Base-by-base conservation (phyloP, 1,140 invertebrate species). In the Caenorhabditis remanei region DNA sequence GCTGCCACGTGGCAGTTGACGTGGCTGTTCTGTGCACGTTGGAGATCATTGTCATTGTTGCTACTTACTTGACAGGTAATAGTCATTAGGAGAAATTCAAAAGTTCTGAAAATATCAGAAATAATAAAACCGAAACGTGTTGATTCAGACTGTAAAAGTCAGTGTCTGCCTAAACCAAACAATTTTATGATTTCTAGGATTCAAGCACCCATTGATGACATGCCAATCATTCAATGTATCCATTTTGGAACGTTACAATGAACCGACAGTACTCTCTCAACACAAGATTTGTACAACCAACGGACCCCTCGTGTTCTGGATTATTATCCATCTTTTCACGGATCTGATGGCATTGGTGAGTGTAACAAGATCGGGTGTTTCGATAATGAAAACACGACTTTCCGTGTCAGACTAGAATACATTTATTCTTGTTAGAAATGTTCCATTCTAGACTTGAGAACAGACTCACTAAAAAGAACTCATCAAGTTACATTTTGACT, bases 181-280 rank as follows among this genome's bases (percentile, higher is more conserved):
- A 71, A 46, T 14, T 21, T 58, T 11, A 71, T n/a, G n/a, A 32
- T 2, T 16, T 79, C 4, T 1, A 79, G 71, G 71, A 3, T 79
- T 79, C 71, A 79, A 79, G 24, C 71, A 79, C n/a, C 71, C 71
- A 13, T 32, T 79, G 46, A 79, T 79, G 71, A 79, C 71, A 32
- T 79, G 71, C n/a, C 71, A 79, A 24, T 79, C 71, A 50, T 79
- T 79, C 71, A 79, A 79, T 79, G 71, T 79, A 7, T 79, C 71
- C 19, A 79, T 79, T 79, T 40, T 79, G 7, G 71, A 79, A 50
- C 43, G 71, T 8, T 79, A 79, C n/a, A 79, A 79, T 50, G 71
- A 79, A 40, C 71, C 71, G 24, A 79, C 71, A 19, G 71, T 79
- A 8, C 71, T 79, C 16, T 79, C 71, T 9, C 71, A 79, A 79